A percentile compares a stretch with the other conserved stretches of the same genome.
Conservation (phyloP, 1,140 invertebrate genomes). For the Scaptomyza graminum region DNA sequence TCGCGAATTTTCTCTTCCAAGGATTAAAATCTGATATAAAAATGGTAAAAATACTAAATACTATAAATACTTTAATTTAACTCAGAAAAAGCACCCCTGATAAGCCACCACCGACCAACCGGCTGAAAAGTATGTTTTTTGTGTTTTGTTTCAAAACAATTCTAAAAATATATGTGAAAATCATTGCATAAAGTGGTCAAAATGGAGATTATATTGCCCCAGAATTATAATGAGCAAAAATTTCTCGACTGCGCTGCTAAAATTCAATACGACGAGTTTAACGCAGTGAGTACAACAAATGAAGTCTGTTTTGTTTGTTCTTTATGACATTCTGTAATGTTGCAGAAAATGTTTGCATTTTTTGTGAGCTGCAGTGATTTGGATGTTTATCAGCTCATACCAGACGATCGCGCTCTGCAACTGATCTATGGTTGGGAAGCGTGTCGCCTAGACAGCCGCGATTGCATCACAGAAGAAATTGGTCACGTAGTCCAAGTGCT, state of each 20-base stretch:
- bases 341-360: constrained; percentile 69
- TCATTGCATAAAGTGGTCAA: background rate
- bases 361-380: constrained; percentile 53
- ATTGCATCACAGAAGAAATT: constrained; percentile 40
- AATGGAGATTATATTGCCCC: constrained; percentile 62
- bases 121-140: constrained; percentile 12
- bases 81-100: no score
- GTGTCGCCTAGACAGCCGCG: constrained; percentile 42
- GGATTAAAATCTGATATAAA: no score
- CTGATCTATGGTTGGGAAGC: constrained; percentile 72
- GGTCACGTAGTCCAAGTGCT: constrained; percentile 52
- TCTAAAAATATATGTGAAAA: background rate
- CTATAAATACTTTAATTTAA: no score
- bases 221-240: constrained; percentile 44
- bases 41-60: no score
- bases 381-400: constrained; percentile 72
- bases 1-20: no score
- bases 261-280: constrained; percentile 63
- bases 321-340: background rate
- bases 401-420: constrained; percentile 60
- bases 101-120: no score
- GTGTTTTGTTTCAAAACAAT: constrained; percentile 1
- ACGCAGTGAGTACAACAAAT: constrained; percentile 42
- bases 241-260: constrained; percentile 52
- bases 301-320: background rate